Evolutionary conservation across 2,113 vertebrate species (phyloP).

Genomic region (Nycticorax nycticorax): DNA sequence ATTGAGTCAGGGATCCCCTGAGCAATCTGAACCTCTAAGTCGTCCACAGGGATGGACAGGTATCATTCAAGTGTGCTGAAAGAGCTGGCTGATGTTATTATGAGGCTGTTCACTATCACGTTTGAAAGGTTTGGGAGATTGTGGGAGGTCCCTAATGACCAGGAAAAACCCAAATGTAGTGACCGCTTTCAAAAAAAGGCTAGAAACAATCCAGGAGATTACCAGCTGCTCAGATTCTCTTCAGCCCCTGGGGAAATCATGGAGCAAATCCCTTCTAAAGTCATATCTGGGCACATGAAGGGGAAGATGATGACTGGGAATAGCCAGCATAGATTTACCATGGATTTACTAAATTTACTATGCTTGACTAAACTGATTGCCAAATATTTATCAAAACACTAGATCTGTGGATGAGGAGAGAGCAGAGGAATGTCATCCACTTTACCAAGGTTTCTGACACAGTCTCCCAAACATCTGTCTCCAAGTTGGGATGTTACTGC

Average conservation of each 20-base stretch:
- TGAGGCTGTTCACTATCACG: not conserved
- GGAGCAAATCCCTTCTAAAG: not conserved
- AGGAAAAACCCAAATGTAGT: not conserved
- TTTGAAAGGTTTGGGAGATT: not conserved
- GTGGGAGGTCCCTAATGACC: not conserved
- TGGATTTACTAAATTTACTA: conserved; percentile 20
- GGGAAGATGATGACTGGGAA: not conserved
- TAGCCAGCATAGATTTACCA: not conserved
- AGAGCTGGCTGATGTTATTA: not conserved
- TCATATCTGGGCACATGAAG: not conserved
- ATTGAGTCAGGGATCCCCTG: not conserved
- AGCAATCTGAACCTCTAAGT: not conserved
- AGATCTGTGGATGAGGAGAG: not conserved
- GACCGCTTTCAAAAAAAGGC: not conserved
- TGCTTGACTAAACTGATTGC: not conserved
- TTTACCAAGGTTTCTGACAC: not conserved
- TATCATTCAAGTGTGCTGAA: not conserved
- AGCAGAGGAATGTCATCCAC: not conserved
- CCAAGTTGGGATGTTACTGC: not conserved
- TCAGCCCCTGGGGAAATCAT: conserved; percentile 26
- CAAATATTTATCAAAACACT: not conserved
- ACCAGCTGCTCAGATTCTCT: not conserved
- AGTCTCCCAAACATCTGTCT: not conserved
- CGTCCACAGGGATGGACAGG: not conserved
- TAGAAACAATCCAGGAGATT: not conserved